Evolutionary conservation across 2,888 invertebrate genomes (phyloP), one percentile per base, ranked within the genome.

Genomic region (Drosophila histrio): DNA sequence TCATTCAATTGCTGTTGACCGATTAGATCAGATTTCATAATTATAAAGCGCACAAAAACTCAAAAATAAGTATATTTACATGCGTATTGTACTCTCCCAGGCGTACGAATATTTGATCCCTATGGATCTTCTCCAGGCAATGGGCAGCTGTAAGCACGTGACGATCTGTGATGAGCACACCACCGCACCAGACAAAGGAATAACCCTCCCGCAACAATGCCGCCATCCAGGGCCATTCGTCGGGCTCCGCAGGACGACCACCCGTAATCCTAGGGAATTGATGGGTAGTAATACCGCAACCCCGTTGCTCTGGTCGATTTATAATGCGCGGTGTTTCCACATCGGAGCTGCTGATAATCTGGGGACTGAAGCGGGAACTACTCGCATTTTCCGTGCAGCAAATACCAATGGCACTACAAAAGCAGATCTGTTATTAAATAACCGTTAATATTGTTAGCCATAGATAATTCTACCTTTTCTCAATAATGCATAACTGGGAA

Each of bases 181-280:
- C 97, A 0, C 97, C 97, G 89, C 97, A 97, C 85, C 90, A 90
- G 54, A 94, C 94, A 88, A 94, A 93, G 32, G 93, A 92, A 50
- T 92, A 91, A 17, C 93, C 93, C 3, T 92, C 92, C 0, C 94
- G 93, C 13, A 96, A 93, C 64, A 97, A 90, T 1, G 96, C 96
- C 0, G 94, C 96, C 94, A 97, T 95, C 97, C 97, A 96, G 0
- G 96, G 96, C 95, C 96, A 97, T 87, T 96, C 95, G 44, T 93
- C 93, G 0, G 93, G 93, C 83, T 94, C 94, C 0, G 95, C 94
- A 0, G 94, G 94, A 22, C 93, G 92, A 0, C 95, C 94, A 1
- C 95, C 95, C 7, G 93, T 92, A 28, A 95, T 92, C 26, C 94
- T 93, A 0, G 93, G 91, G 73, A 90, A 91, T 64, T 91, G 90